phyloP scores from a whole-genome alignment of 2,113 vertebrate genomes.

The Chiloscyllium plagiosum region DNA sequence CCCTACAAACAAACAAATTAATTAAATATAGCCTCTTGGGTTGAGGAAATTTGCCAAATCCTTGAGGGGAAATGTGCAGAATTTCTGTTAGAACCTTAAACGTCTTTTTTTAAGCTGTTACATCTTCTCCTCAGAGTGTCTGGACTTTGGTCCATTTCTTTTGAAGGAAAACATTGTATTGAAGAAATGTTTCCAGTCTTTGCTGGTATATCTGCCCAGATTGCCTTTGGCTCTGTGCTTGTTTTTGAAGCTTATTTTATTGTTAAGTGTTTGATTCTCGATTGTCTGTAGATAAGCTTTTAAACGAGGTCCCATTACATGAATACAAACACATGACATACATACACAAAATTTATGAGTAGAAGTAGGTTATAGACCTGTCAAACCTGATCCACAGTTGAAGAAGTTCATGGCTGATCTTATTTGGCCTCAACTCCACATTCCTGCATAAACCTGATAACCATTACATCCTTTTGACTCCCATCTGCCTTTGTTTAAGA shows the following conservation, averaged over 20 bases:
- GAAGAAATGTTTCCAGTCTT: background rate
- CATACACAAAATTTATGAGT: no score
- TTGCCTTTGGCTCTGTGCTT: background rate
- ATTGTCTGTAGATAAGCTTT: background rate
- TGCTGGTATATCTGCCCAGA: background rate
- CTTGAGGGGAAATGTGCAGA: background rate
- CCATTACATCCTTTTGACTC: no score
- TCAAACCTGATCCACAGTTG: no score
- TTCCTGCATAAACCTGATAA: no score
- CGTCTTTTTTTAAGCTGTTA: background rate
- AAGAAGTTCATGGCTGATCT: no score
- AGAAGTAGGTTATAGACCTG: no score
- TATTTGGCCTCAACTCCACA: no score
- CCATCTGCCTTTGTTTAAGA: background rate
- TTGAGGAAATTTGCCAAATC: background rate
- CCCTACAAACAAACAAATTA: no score
- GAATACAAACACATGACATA: no score
- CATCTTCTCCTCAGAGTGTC: background rate
- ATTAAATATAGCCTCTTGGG: no score
- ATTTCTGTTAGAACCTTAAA: background rate
- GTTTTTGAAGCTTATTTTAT: background rate
- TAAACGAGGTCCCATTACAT: no score
- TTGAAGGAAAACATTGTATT: background rate
- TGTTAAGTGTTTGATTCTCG: background rate
- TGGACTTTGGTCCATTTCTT: background rate